Conservation (phyloP, 1,140 invertebrate genomes). For the Lepidurus arcticus region DNA sequence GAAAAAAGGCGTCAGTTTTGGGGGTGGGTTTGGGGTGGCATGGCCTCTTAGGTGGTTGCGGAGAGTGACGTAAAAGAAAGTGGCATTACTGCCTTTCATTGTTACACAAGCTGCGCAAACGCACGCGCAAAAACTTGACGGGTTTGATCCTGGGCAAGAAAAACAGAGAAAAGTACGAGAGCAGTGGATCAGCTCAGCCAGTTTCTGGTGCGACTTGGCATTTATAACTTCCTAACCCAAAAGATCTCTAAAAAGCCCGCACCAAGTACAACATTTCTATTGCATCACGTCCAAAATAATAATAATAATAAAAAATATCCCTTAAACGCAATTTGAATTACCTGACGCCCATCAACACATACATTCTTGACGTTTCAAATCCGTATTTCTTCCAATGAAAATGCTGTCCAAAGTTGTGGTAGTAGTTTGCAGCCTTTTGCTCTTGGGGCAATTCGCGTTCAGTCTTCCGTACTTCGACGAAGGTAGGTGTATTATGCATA, state of each 20-base stretch:
- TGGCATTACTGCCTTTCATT: background rate
- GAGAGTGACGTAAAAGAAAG: constrained; percentile 6
- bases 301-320: background rate
- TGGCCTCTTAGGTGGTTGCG: background rate
- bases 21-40: background rate
- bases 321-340: background rate
- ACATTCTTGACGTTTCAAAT: background rate
- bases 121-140: background rate
- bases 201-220: background rate
- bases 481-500: background rate
- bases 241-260: too few species aligned
- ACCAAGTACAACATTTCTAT: too few species aligned
- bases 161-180: background rate
- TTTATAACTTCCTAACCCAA: background rate
- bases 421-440: constrained; percentile 2
- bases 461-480: background rate
- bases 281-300: background rate
- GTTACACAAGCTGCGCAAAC: background rate
- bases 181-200: background rate
- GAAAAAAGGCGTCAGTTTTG: background rate
- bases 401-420: constrained; percentile 9
- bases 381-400: background rate
- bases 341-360: background rate
- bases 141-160: background rate
- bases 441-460: background rate